Conservation (phyloP, 1,140 invertebrate species). For the Drosophila setifemur region DNA sequence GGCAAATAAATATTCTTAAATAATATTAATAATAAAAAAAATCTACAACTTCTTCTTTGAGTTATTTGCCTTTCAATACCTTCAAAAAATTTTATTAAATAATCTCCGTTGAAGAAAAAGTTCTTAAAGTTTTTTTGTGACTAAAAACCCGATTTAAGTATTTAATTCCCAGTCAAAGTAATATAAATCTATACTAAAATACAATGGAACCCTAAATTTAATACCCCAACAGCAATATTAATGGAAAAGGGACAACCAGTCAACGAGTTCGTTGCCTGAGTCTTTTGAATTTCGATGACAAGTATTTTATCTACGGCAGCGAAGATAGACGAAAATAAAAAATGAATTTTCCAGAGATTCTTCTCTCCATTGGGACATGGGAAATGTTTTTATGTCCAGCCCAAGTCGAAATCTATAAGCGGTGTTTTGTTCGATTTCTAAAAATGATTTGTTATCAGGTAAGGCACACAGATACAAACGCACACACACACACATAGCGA, state of each 20-base stretch:
- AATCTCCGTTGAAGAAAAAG: too few relatives aligned
- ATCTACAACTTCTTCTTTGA: too few relatives aligned
- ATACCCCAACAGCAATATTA: background rate
- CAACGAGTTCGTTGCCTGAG: constrained; percentile 57
- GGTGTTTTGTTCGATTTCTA: constrained; percentile 29
- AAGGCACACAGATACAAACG: background rate
- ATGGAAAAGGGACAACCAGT: background rate
- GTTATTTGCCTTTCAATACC: too few relatives aligned
- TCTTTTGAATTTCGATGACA: constrained; percentile 38
- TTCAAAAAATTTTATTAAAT: too few relatives aligned
- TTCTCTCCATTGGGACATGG: constrained; percentile 5
- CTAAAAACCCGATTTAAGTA: too few relatives aligned
- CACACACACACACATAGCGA: background rate
- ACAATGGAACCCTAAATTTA: too few relatives aligned
- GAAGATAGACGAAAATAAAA: background rate
- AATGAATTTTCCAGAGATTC: background rate
- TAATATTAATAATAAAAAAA: too few relatives aligned
- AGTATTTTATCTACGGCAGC: background rate
- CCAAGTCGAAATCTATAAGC: background rate
- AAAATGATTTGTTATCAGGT: constrained; percentile 47
- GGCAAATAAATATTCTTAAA: too few relatives aligned
- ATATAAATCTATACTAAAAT: background rate
- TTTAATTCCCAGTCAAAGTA: too few relatives aligned
- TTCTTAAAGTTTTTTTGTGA: too few relatives aligned
- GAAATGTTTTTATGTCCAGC: constrained; percentile 6